A percentile compares a stretch with the other conserved stretches of the same genome.
Evolutionary conservation across 2,888 invertebrate species (phyloP).

Genomic region (Epsilonema sp.): DNA sequence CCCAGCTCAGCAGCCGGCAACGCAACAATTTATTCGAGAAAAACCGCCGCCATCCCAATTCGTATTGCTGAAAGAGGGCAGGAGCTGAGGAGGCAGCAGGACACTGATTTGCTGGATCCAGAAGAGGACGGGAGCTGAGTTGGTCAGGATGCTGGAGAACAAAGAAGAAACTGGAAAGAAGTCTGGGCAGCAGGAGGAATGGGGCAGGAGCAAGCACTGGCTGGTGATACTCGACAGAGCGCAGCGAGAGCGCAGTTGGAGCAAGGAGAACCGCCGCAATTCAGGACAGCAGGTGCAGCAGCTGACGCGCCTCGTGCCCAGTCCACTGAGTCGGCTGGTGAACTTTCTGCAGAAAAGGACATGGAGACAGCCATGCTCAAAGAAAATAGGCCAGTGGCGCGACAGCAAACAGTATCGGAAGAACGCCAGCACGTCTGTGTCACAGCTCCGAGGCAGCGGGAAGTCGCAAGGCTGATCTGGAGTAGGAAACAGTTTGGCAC

Average conservation of each 20-base stretch:
- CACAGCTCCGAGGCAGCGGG: not conserved
- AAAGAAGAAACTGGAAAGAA: constrained; percentile 30
- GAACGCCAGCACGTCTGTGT: constrained; percentile 2
- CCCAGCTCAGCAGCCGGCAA: not conserved
- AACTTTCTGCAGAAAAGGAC: constrained; percentile 77
- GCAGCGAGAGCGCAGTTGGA: constrained; percentile 47
- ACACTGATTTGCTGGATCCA: constrained; percentile 7
- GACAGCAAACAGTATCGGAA: constrained; percentile 43
- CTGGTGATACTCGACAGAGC: constrained; percentile 26
- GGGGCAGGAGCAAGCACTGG: constrained; percentile 2
- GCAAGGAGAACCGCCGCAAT: constrained; percentile 58
- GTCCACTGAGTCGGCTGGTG: constrained; percentile 77
- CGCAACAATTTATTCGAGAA: constrained; percentile 14
- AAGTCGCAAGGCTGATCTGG: not conserved
- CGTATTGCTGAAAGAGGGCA: not conserved
- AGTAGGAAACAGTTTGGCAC: too few species aligned
- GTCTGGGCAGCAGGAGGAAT: constrained; percentile 11
- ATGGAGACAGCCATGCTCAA: constrained; percentile 87
- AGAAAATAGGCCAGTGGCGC: constrained; percentile 68
- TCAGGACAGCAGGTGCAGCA: constrained; percentile 66
- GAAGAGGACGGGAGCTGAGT: constrained; percentile 32
- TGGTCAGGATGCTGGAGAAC: constrained; percentile 36
- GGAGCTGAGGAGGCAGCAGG: not conserved
- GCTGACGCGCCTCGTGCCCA: constrained; percentile 62
- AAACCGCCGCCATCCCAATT: constrained; percentile 3